phyloP scores from a whole-genome alignment of 2,888 invertebrate genomes.

The Leptopterna dolabrata region DNA sequence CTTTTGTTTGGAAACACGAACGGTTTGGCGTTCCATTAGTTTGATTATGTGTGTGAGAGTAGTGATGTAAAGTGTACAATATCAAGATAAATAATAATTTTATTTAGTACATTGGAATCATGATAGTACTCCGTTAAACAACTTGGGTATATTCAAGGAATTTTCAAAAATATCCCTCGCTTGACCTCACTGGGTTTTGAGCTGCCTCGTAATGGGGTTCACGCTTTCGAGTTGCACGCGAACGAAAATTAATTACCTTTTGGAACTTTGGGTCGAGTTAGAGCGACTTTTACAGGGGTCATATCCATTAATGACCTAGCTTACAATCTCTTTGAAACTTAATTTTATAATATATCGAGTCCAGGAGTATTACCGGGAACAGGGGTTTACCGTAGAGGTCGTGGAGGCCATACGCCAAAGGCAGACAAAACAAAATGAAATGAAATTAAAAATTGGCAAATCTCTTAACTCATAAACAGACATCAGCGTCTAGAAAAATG shows the following conservation, averaged over 20 bases:
- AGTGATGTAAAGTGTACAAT: too few species aligned
- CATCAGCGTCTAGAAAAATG: too few species aligned
- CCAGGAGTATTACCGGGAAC: not conserved
- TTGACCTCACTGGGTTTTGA: not conserved
- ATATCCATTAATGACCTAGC: constrained; percentile 32
- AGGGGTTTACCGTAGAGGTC: not conserved
- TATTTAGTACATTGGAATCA: too few species aligned
- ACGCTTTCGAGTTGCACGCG: not conserved
- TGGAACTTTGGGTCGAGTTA: not conserved
- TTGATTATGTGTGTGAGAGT: too few species aligned
- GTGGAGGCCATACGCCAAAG: too few species aligned
- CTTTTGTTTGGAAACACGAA: too few species aligned
- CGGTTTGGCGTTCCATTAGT: too few species aligned
- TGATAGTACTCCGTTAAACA: too few species aligned
- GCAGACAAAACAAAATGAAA: too few species aligned
- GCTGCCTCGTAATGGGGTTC: not conserved
- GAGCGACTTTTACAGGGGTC: constrained; percentile 13
- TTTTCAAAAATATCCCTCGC: not conserved
- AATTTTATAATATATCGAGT: not conserved
- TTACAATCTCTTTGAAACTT: constrained; percentile 8
- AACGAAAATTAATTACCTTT: constrained; percentile 36
- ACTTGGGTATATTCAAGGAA: not conserved
- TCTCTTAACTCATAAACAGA: too few species aligned
- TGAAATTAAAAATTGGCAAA: too few species aligned
- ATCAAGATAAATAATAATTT: too few species aligned